These are phyloP conservation scores for Limanda limanda DNA, from an alignment of 2,113 vertebrate species.

Conservation along the genomic window DNA sequence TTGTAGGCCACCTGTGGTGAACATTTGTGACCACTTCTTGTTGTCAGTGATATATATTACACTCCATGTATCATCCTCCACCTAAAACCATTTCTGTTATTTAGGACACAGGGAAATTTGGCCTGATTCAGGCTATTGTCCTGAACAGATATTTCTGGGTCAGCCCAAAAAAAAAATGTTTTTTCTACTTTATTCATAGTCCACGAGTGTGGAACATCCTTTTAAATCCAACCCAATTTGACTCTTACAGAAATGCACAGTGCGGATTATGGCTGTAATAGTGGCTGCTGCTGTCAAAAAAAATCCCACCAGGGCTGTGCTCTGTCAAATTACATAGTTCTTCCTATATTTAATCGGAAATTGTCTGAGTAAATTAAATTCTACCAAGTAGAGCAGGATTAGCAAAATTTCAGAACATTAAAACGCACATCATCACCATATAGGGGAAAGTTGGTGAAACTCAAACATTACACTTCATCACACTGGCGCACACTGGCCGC, in stretches of 20 bases:
- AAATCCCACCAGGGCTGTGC: not conserved
- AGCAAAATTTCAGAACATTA: not conserved
- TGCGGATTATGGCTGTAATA: slow-evolving; percentile 39
- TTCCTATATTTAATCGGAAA: not conserved
- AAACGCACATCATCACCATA: slow-evolving; percentile 9
- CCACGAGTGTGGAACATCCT: slow-evolving; percentile 45
- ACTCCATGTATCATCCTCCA: not conserved
- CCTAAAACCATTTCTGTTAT: slow-evolving; percentile 7
- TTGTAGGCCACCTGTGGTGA: not conserved
- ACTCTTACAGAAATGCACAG: slow-evolving; percentile 30
- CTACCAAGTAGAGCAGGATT: not conserved
- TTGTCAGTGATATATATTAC: slow-evolving; percentile 14
- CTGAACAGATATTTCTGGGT: slow-evolving; percentile 22
- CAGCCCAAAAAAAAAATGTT: not conserved
- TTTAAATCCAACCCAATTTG: slow-evolving; percentile 55
- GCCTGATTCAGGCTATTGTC: slow-evolving; percentile 22
- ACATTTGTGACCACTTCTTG: not conserved
- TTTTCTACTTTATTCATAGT: slow-evolving; percentile 29
- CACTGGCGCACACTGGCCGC: slow-evolving; percentile 9
- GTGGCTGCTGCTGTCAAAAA: slow-evolving; percentile 9
- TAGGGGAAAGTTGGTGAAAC: slow-evolving; percentile 8
- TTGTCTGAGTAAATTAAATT: slow-evolving; percentile 18
- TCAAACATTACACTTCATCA: slow-evolving; percentile 46
- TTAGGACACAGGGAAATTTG: not conserved
- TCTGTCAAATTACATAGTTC: not conserved